Base-by-base conservation (phyloP, 2,888 invertebrate species). In the Heteromyza rotundicornis region DNA sequence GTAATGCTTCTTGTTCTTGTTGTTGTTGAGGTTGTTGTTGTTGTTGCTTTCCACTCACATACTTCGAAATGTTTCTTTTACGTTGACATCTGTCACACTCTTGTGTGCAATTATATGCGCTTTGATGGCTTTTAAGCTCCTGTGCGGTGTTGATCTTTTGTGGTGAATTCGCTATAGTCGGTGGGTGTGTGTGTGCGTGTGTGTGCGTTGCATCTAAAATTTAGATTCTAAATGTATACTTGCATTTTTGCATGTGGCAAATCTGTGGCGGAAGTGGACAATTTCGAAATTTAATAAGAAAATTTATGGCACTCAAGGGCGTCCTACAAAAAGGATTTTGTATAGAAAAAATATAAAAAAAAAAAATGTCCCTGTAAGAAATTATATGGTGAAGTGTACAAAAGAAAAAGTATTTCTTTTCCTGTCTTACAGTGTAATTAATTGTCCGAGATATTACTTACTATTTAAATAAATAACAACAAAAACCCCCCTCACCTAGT, bases 1-100 rank as follows among this genome's bases (percentile, higher is more conserved):
- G 24, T 32, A 62, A 59, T 64, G 27, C 40, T 16, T 57, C 32
- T 16, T 24, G 35, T 32, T 52, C 32, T 22, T 52, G 51, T 17
- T 52, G 8, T n/a, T 27, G 56, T 19, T 44, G 47, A 20, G 16
- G 56, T 57, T 59, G 40, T 19, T 59, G 49, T 55, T 64, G 59
- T 65, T 44, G 52, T 16, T 57, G 52, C 5, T 24, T n/a, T n/a
- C n/a, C 17, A 17, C 19, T 52, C 32, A 32, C 44, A 44, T 44
- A 40, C 24, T 32, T 17, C 36, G 54, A 24, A 68, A 69, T 70
- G 70, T 67, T 71, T 68, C 69, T 67, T 70, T 67, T 66, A 65
- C 67, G 68, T 69, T 70, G 70, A 71, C 70, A 71, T 71, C 70
- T 71, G 70, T 69, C 70, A 71, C 70, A 68, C 70, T 69, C 69